phyloP scores from a whole-genome alignment of 2,797 vertebrate genomes.

The Peromyscus attwateri region DNA sequence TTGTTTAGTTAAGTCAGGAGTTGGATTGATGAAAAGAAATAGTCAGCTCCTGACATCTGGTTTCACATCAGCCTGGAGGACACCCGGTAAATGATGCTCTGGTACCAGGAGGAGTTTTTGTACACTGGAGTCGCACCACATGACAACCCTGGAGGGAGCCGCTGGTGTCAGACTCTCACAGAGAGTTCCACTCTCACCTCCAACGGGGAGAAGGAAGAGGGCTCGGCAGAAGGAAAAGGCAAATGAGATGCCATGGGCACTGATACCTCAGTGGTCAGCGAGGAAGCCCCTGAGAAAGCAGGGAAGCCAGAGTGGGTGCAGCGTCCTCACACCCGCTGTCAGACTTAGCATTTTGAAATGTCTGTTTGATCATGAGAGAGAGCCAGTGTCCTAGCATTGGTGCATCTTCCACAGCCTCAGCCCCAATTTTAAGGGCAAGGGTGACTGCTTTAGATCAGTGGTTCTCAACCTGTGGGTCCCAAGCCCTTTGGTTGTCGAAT shows the following conservation, averaged over 20 bases:
- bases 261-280: rapidly evolving
- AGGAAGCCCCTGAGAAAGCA: background rate
- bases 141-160: background rate
- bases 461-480: background rate
- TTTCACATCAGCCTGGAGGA: background rate
- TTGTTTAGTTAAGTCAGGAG: background rate
- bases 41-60: background rate
- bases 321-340: background rate
- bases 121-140: too few species aligned
- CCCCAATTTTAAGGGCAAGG: too few species aligned
- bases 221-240: background rate
- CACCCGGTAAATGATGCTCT: rapidly evolving
- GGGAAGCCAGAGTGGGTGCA: background rate
- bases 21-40: background rate
- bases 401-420: too few species aligned
- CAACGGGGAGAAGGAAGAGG: background rate
- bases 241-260: too few species aligned
- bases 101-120: background rate
- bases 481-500: background rate
- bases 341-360: background rate
- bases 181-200: background rate
- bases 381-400: background rate
- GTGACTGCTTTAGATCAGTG: background rate
- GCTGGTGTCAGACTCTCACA: background rate
- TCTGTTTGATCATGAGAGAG: background rate